Evolutionary conservation across 2,888 invertebrate species (phyloP).

Genomic region (Caenorhabditis sp.): DNA sequence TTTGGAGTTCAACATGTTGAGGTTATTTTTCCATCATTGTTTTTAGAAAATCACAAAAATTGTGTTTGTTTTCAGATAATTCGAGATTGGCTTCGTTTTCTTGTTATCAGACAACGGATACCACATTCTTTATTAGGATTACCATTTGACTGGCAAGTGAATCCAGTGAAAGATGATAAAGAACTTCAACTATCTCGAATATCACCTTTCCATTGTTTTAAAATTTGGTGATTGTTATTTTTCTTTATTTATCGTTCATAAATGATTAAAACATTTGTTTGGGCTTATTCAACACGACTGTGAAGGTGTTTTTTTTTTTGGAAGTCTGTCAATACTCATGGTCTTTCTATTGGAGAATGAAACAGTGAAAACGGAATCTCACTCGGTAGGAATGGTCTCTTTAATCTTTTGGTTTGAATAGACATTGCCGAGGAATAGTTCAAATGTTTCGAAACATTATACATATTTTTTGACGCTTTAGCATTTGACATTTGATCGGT

Average conservation of each 20-base stretch:
- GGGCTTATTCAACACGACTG: too few relatives aligned
- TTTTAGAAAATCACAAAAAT: too few relatives aligned
- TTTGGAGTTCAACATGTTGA: constrained; percentile 51
- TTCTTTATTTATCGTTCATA: background rate
- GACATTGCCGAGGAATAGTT: too few relatives aligned
- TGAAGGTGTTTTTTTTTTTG: too few relatives aligned
- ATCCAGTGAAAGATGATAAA: constrained; percentile 44
- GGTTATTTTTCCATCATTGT: constrained; percentile 11
- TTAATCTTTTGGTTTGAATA: too few relatives aligned
- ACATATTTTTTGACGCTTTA: too few relatives aligned
- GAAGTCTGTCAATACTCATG: too few relatives aligned
- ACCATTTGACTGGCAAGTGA: constrained; percentile 61
- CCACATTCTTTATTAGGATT: constrained; percentile 61
- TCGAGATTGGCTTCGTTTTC: constrained; percentile 62
- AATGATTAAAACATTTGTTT: background rate
- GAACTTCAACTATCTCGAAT: constrained; percentile 41
- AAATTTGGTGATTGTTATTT: constrained; percentile 29
- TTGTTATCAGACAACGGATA: constrained; percentile 63
- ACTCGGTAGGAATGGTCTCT: too few relatives aligned
- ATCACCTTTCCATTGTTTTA: constrained; percentile 52
- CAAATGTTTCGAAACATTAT: too few relatives aligned
- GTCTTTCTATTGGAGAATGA: too few relatives aligned
- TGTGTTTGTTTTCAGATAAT: constrained; percentile 45
- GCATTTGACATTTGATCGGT: too few relatives aligned
- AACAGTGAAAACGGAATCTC: too few relatives aligned